Evolutionary conservation across 2,113 vertebrate species (phyloP), one percentile per base, ranked within the genome.

Genomic region (Romanogobio albipinnatus): DNA sequence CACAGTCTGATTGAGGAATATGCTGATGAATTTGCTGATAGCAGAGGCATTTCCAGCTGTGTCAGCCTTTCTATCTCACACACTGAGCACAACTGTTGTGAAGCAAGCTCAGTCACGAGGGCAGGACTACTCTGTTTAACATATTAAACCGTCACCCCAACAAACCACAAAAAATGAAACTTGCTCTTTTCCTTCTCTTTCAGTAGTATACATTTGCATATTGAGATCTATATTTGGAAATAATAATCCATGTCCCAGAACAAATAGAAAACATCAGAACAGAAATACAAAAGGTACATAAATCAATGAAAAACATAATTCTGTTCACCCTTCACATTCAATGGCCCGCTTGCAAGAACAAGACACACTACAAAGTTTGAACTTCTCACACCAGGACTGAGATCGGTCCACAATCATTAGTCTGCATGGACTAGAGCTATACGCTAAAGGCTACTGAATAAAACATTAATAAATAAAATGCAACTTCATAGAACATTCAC

Each of bases 21-120:
- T 66, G 29, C 62, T 66, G 29, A 66, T 66, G 29, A 66, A 66
- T 66, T 66, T 66, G 62, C 62, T 66, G 14, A 66, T 33, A 66
- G 7, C 29, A 36, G 62, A 66, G 7, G 6, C 62, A 36, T 17
- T 33, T 66, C 29, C 29, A 66, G 29, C 62, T 33, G 29, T 66
- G 62, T 33, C 29, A 66, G 62, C 62, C 3, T 33, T 66, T 66
- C 29, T 33, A 3, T 66, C 13, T 33, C 61, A 29, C 29, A 29
- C 24, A 64, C 26, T 64, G 61, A 8, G 62, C 29, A 66, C 29
- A 36, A 66, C 7, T 36, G 29, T 66, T 17, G 62, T 19, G 3
- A 36, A 17, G 29, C 14, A 66, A 56, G 53, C 53, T 19, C 53
- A 56, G 17, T 19, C 17, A 56, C 36, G 62, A 17, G 5, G 61